Evolutionary conservation across 2,888 invertebrate genomes (phyloP).

Genomic region (Troglohyphantes excavatus): DNA sequence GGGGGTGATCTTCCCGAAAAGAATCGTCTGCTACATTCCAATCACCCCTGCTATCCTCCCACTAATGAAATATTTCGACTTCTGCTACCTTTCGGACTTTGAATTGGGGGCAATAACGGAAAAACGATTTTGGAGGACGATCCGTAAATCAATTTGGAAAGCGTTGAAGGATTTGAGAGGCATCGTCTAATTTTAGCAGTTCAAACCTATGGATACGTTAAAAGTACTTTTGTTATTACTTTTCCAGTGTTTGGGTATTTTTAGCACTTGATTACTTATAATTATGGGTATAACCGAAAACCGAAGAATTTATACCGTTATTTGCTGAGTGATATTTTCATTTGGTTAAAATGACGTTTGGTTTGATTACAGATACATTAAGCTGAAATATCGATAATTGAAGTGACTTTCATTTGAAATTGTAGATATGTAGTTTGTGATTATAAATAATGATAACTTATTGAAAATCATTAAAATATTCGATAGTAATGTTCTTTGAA

Average conservation of each 20-base stretch:
- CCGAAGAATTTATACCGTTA: neutral
- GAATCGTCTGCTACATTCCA: constrained; percentile 64
- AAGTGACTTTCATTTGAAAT: too few species aligned
- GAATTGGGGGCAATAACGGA: constrained; percentile 65
- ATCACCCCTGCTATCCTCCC: constrained; percentile 5
- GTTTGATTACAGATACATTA: too few species aligned
- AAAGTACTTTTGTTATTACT: neutral
- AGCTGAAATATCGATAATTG: too few species aligned
- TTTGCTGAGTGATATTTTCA: neutral
- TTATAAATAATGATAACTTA: too few species aligned
- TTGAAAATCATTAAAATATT: too few species aligned
- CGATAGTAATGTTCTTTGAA: too few species aligned
- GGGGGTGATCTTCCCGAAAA: constrained; percentile 56
- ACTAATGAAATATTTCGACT: constrained; percentile 59
- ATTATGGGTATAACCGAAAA: neutral
- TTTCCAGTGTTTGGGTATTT: neutral
- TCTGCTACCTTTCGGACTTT: constrained; percentile 6
- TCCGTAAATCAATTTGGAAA: constrained; percentile 47
- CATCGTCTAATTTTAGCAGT: constrained; percentile 11
- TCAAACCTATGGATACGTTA: neutral
- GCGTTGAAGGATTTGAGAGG: constrained; percentile 2
- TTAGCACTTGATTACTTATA: neutral
- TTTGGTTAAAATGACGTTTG: too few species aligned
- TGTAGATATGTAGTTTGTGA: too few species aligned
- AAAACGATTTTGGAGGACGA: constrained; percentile 61